Conservation (phyloP, 2,113 vertebrate species). For the Orthonyx spaldingii region DNA sequence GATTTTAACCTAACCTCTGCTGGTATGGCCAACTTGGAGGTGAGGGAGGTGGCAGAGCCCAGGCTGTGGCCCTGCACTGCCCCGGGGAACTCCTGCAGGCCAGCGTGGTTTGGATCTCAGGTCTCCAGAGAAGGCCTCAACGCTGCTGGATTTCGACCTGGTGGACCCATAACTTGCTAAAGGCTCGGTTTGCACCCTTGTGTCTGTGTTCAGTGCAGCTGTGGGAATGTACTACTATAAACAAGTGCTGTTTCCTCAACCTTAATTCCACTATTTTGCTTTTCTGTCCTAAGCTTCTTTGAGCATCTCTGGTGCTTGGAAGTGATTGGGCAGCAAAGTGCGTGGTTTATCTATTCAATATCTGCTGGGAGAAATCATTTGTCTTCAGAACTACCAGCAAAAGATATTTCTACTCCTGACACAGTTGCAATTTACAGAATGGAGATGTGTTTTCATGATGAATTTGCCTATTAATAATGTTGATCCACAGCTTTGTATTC, state of each 20-base stretch:
- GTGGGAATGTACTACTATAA: background rate
- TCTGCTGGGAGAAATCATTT: background rate
- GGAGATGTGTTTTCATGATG: background rate
- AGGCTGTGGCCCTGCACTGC: background rate
- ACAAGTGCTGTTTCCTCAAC: background rate
- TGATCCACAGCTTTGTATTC: background rate
- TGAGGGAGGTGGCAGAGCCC: background rate
- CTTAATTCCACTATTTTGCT: background rate
- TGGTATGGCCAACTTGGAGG: background rate
- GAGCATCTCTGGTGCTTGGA: background rate
- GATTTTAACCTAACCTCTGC: background rate
- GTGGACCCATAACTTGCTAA: background rate
- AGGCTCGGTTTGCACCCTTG: background rate
- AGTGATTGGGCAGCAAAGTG: background rate
- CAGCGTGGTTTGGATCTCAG: fast-evolving
- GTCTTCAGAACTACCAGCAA: background rate
- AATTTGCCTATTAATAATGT: background rate
- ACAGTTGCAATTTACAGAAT: background rate
- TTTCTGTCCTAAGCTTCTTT: background rate
- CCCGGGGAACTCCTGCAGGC: background rate
- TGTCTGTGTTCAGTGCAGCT: background rate
- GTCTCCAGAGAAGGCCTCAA: background rate
- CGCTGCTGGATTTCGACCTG: background rate
- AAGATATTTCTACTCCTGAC: background rate
- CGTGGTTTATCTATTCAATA: background rate